Evolutionary conservation across 1,140 invertebrate species (phyloP).

Genomic region (Danaus plexippus): DNA sequence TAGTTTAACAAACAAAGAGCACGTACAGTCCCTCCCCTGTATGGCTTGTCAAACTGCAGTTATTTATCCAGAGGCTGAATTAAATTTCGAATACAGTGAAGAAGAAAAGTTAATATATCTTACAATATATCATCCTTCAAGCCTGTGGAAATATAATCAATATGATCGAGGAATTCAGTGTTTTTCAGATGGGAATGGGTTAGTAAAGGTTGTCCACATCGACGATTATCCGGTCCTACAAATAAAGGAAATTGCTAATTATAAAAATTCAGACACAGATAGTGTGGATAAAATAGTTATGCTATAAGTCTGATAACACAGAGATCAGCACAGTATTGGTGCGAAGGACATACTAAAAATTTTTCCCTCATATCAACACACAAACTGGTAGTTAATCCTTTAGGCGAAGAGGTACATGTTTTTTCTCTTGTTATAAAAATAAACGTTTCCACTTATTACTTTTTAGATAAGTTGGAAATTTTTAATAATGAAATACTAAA

Average conservation of each 20-base stretch:
- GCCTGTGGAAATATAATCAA: slow-evolving; percentile 50
- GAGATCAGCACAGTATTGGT: slow-evolving; percentile 58
- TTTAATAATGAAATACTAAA: slow-evolving; percentile 20
- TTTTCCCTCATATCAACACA: slow-evolving; percentile 49
- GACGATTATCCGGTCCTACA: slow-evolving; percentile 32
- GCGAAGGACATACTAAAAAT: slow-evolving; percentile 54
- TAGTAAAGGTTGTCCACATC: slow-evolving; percentile 40
- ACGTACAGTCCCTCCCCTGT: slow-evolving; percentile 27
- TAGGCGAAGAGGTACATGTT: slow-evolving; percentile 44
- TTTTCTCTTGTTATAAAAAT: slow-evolving; percentile 45
- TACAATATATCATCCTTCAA: slow-evolving; percentile 52
- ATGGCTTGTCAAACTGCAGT: slow-evolving; percentile 52
- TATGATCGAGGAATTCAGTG: slow-evolving; percentile 53
- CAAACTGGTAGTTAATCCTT: slow-evolving; percentile 52
- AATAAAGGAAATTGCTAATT: slow-evolving; percentile 7
- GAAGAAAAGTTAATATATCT: slow-evolving; percentile 37
- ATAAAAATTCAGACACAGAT: slow-evolving; percentile 10
- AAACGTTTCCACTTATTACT: slow-evolving; percentile 20
- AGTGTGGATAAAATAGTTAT: slow-evolving; percentile 44
- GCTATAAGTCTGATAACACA: slow-evolving; percentile 42
- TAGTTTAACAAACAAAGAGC: slow-evolving; percentile 27
- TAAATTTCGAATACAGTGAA: slow-evolving; percentile 45
- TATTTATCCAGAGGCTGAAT: slow-evolving; percentile 38
- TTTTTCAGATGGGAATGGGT: slow-evolving; percentile 57
- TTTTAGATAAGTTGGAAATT: slow-evolving; percentile 22